phyloP scores from a whole-genome alignment of 2,888 invertebrate genomes.

The Myopa testacea region DNA sequence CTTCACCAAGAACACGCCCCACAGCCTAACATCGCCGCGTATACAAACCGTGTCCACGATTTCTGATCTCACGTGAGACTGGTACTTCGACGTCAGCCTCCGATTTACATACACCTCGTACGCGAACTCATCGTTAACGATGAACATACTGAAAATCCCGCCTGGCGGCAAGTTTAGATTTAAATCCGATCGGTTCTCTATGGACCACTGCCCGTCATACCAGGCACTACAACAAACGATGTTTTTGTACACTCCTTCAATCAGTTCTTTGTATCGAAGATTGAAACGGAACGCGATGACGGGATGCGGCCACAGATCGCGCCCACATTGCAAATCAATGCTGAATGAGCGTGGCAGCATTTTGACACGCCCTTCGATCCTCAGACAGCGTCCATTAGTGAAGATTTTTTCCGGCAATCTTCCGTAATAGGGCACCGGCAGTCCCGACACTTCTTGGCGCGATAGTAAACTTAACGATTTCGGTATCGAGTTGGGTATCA shows the following conservation, averaged over 20 bases:
- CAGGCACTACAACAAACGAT: slow-evolving; percentile 78
- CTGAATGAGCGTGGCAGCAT: slow-evolving; percentile 80
- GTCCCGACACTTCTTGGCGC: neutral
- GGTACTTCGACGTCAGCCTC: slow-evolving; percentile 75
- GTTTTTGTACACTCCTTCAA: slow-evolving; percentile 46
- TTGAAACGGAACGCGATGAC: slow-evolving; percentile 80
- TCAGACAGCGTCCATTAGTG: slow-evolving; percentile 46
- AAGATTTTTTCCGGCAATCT: neutral
- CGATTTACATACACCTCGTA: slow-evolving; percentile 69
- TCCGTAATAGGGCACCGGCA: slow-evolving; percentile 5
- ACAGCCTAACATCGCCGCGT: slow-evolving; percentile 77
- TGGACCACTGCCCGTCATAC: slow-evolving; percentile 67
- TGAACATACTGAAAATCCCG: slow-evolving; percentile 59
- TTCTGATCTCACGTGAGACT: slow-evolving; percentile 70
- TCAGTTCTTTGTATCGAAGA: slow-evolving; percentile 73
- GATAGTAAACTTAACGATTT: neutral
- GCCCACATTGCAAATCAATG: slow-evolving; percentile 77
- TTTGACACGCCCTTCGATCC: slow-evolving; percentile 75
- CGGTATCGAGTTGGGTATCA: neutral
- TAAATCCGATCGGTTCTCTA: slow-evolving; percentile 61
- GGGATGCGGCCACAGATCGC: slow-evolving; percentile 78
- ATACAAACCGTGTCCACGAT: slow-evolving; percentile 76
- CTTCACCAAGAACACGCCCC: slow-evolving; percentile 53
- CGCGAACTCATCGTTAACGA: slow-evolving; percentile 53
- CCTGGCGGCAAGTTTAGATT: slow-evolving; percentile 63